phyloP scores from a whole-genome alignment of 2,113 vertebrate species.

The Myrmecophaga tridactyla region DNA sequence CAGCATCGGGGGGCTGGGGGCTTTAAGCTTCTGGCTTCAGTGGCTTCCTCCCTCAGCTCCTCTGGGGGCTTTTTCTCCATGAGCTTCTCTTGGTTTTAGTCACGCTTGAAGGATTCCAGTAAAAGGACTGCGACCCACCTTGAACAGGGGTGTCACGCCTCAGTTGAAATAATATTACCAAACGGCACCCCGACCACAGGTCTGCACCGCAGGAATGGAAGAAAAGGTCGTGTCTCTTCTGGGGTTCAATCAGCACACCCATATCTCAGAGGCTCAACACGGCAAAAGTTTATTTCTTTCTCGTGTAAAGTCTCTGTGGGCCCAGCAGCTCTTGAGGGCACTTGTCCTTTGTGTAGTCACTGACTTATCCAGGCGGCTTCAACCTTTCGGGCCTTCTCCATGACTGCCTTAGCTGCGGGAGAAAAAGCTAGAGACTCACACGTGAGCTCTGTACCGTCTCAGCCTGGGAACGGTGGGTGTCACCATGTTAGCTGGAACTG shows the following conservation, averaged over 20 bases:
- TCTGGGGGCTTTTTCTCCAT: no score
- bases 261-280: neutral
- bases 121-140: no score
- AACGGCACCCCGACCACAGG: no score
- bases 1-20: no score
- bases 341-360: neutral
- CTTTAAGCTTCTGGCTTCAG: no score
- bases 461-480: neutral
- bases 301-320: neutral
- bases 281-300: neutral
- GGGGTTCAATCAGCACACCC: no score
- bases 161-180: no score
- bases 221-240: no score
- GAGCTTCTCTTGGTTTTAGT: no score
- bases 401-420: neutral
- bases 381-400: neutral
- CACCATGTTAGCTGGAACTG: neutral
- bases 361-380: neutral
- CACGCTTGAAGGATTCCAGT: no score
- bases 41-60: no score
- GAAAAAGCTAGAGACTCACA: neutral
- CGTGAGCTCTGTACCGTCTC: neutral
- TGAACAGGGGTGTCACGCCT: neutral
- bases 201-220: no score
- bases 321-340: neutral